Percentiles rank a stretch among this genome's conserved stretches.
These are phyloP conservation scores for Mythimna loreyi DNA, from an alignment of 2,888 invertebrate species.

Conservation along the genomic window DNA sequence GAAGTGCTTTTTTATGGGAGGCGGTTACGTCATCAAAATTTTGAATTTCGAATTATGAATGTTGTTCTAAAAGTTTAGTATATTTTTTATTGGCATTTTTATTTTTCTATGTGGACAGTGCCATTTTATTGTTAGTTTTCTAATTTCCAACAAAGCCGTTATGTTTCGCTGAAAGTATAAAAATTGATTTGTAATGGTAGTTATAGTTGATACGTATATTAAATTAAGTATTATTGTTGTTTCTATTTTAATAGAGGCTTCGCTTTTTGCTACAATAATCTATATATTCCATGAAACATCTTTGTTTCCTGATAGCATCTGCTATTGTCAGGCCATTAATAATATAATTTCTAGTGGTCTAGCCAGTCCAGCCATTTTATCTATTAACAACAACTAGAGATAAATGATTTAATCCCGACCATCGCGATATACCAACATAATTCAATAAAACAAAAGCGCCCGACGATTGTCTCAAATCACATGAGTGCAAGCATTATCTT, in stretches of 20 bases:
- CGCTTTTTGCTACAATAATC: background rate
- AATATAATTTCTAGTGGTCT: slow-evolving; percentile 31
- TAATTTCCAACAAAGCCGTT: background rate
- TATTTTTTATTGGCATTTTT: slow-evolving; percentile 12
- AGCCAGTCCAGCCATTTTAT: slow-evolving; percentile 14
- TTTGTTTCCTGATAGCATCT: slow-evolving; percentile 7
- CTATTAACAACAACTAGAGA: slow-evolving; percentile 35
- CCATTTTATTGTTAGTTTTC: background rate
- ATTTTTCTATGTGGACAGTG: background rate
- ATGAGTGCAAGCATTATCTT: slow-evolving; percentile 87
- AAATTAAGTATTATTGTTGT: background rate
- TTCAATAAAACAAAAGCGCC: slow-evolving; percentile 85
- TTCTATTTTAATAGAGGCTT: background rate
- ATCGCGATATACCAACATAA: slow-evolving; percentile 70
- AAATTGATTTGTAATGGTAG: background rate
- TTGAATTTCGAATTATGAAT: slow-evolving; percentile 13
- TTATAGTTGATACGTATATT: too few species aligned
- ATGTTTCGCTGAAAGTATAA: background rate
- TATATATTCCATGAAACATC: background rate
- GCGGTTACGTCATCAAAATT: slow-evolving; percentile 27
- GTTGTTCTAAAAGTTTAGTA: background rate
- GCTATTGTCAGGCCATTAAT: slow-evolving; percentile 11
- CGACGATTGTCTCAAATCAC: slow-evolving; percentile 88
- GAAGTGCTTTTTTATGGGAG: slow-evolving; percentile 47
- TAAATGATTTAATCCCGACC: slow-evolving; percentile 51